phyloP scores from a whole-genome alignment of 2,113 vertebrate genomes.

The Peromyscus maniculatus region DNA sequence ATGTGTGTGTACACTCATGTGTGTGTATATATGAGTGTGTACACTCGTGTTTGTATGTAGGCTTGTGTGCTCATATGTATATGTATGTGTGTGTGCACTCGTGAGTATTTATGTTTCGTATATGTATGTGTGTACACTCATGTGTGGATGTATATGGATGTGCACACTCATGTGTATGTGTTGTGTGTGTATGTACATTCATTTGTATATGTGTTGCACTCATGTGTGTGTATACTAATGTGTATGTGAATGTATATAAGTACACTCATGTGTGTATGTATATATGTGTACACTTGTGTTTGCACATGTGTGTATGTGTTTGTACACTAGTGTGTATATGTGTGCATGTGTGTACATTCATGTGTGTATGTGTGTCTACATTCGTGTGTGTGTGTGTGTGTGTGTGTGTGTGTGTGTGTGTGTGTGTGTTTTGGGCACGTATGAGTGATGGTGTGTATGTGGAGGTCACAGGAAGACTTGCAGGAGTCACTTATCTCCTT shows the following conservation, averaged over 20 bases:
- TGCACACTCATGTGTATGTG: background rate
- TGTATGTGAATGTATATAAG: background rate
- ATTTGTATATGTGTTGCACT: background rate
- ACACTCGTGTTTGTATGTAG: background rate
- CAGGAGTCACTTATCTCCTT: background rate
- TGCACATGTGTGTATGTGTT: background rate
- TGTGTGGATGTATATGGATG: background rate
- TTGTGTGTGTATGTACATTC: background rate
- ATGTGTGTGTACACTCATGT: background rate
- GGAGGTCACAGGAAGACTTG: background rate
- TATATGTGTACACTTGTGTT: background rate
- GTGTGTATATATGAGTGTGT: background rate
- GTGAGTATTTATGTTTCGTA: too few relatives aligned
- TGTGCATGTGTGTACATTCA: background rate
- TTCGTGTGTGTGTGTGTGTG: background rate
- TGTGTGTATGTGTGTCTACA: background rate
- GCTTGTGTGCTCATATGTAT: too few relatives aligned
- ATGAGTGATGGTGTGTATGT: background rate
- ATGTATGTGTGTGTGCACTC: background rate
- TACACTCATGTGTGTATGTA: too few relatives aligned
- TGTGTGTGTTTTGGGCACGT: background rate
- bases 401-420: background rate
- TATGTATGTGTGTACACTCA: background rate
- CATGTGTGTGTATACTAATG: background rate
- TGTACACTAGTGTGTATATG: background rate